phyloP scores from a whole-genome alignment of 2,797 vertebrate genomes.

The Toxotes lorentzi region DNA sequence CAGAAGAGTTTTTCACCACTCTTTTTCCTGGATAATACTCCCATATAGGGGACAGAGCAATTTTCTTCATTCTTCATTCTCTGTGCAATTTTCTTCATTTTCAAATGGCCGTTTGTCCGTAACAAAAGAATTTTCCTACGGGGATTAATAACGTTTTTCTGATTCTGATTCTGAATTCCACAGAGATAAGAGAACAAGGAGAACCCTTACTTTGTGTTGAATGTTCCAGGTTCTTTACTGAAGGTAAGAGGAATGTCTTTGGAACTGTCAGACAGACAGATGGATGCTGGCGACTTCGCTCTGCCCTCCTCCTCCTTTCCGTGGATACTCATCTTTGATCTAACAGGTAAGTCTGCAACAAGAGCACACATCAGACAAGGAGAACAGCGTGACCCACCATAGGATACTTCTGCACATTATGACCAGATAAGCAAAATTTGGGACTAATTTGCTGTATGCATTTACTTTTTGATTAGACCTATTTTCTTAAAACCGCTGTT shows the following conservation, averaged over 20 bases:
- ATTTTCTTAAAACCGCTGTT: no score
- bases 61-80: no score
- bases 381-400: not conserved
- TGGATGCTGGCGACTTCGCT: not conserved
- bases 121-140: no score
- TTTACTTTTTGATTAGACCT: not conserved
- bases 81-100: no score
- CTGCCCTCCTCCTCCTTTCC: not conserved
- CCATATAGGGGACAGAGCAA: no score
- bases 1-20: no score
- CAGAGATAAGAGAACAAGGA: not conserved
- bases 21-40: no score
- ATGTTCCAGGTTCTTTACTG: not conserved
- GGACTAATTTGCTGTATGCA: no score
- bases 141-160: no score
- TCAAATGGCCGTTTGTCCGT: no score
- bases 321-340: slow-evolving; percentile 2
- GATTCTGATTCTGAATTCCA: not conserved
- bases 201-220: not conserved
- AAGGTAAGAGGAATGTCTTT: slow-evolving; percentile 5
- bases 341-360: not conserved
- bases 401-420: not conserved
- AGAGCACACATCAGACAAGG: not conserved
- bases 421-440: no score
- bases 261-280: slow-evolving; percentile 22